Evolutionary conservation across 2,888 invertebrate genomes (phyloP).

Genomic region (Caenorhabditis sp.): DNA sequence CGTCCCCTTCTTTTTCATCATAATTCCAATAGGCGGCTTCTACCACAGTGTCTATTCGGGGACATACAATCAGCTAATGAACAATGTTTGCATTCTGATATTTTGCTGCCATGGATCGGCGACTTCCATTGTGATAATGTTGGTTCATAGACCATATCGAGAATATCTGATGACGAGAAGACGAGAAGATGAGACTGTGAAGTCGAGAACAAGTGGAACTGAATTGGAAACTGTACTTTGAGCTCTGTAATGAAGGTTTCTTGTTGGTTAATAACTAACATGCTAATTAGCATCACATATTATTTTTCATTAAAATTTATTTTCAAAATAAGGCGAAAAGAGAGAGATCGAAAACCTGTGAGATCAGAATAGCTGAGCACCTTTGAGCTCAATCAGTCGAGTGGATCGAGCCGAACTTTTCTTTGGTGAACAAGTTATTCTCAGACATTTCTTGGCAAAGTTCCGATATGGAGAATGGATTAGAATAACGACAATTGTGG

Average conservation of each 20-base stretch:
- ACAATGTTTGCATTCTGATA: slow-evolving; percentile 2
- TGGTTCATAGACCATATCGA: slow-evolving; percentile 4
- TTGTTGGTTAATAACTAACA: too few relatives aligned
- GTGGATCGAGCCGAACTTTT: background rate
- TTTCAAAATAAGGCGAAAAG: too few relatives aligned
- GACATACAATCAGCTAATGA: background rate
- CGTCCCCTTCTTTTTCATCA: background rate
- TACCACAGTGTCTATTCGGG: slow-evolving; percentile 1
- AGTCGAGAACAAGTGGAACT: background rate
- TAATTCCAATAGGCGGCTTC: background rate
- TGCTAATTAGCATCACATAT: too few relatives aligned
- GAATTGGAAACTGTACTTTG: slow-evolving; percentile 2
- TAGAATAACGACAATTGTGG: background rate
- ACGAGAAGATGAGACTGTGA: background rate
- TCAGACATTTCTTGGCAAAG: background rate
- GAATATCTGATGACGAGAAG: background rate
- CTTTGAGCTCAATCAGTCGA: background rate
- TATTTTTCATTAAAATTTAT: too few relatives aligned
- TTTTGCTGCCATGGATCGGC: slow-evolving; percentile 3
- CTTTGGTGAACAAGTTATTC: background rate
- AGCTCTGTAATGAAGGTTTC: too few relatives aligned
- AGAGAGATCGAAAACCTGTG: background rate
- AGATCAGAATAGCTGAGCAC: background rate
- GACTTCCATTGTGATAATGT: background rate
- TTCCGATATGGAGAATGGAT: slow-evolving; percentile 18